Conservation (phyloP, 2,888 invertebrate species). For the Sisyra nigra region DNA sequence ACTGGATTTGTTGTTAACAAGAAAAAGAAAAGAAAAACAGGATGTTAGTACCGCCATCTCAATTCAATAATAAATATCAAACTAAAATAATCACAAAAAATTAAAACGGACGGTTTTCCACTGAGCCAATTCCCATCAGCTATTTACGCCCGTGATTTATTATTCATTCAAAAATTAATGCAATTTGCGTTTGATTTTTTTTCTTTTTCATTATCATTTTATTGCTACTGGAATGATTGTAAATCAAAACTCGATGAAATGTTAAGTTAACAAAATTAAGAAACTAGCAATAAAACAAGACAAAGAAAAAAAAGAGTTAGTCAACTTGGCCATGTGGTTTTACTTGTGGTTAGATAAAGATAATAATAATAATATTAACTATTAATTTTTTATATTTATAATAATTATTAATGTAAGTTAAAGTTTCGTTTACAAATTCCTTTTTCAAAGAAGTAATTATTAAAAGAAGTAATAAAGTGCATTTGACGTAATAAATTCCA, state of each 20-base stretch:
- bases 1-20: slow-evolving; percentile 25
- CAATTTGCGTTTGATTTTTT: background rate
- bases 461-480: too few relatives aligned
- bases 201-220: background rate
- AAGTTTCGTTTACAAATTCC: too few relatives aligned
- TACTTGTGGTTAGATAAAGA: slow-evolving; percentile 12
- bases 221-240: background rate
- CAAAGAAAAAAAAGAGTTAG: slow-evolving; percentile 18
- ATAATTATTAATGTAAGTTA: too few relatives aligned
- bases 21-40: slow-evolving; percentile 29
- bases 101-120: background rate
- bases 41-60: slow-evolving; percentile 22
- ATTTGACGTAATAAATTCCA: too few relatives aligned
- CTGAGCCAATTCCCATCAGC: too few relatives aligned
- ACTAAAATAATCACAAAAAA: slow-evolving; percentile 1
- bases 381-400: too few relatives aligned
- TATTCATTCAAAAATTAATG: too few relatives aligned
- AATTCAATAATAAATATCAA: background rate
- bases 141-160: too few relatives aligned
- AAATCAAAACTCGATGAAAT: background rate
- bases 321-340: slow-evolving; percentile 32
- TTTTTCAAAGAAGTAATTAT: too few relatives aligned
- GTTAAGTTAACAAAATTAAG: too few relatives aligned
- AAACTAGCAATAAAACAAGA: slow-evolving; percentile 13
- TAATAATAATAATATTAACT: too few relatives aligned